These are phyloP conservation scores for Clarias fuscus DNA, from an alignment of 2,797 vertebrate species.

Conservation along the genomic window DNA sequence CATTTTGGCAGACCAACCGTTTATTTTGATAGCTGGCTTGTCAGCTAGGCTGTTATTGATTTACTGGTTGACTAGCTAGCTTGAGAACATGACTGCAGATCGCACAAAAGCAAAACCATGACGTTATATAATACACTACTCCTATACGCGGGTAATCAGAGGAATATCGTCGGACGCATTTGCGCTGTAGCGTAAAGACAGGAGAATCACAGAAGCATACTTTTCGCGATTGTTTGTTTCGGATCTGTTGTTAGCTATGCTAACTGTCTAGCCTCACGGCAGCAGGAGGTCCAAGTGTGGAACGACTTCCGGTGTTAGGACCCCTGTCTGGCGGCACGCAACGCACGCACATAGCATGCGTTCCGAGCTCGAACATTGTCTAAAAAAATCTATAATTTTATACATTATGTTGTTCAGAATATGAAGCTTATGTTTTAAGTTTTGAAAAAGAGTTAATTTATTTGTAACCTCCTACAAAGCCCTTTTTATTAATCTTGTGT, in stretches of 20 bases:
- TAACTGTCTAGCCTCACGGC: slow-evolving; percentile 36
- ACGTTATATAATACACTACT: neutral
- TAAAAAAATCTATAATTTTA: no score
- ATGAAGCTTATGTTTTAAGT: neutral
- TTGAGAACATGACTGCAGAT: slow-evolving; percentile 22
- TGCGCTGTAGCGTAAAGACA: neutral
- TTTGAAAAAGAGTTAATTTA: neutral
- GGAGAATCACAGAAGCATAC: neutral
- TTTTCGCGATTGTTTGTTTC: neutral
- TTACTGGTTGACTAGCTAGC: slow-evolving; percentile 20
- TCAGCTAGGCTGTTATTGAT: slow-evolving; percentile 28
- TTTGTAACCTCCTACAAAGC: neutral
- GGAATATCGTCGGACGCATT: neutral
- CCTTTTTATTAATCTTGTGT: neutral
- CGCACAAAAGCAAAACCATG: slow-evolving; percentile 30
- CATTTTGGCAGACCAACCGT: slow-evolving; percentile 19
- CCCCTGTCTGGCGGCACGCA: slow-evolving; percentile 34
- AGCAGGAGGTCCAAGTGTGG: slow-evolving; percentile 9
- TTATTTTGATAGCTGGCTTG: slow-evolving; percentile 28
- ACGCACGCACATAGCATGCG: neutral
- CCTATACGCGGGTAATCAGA: neutral
- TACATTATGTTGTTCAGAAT: neutral
- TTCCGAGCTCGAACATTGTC: neutral
- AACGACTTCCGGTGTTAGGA: slow-evolving; percentile 53
- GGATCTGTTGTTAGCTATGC: slow-evolving; percentile 30